phyloP scores from a whole-genome alignment of 2,797 vertebrate species.

The Chromobotia macracanthus region DNA sequence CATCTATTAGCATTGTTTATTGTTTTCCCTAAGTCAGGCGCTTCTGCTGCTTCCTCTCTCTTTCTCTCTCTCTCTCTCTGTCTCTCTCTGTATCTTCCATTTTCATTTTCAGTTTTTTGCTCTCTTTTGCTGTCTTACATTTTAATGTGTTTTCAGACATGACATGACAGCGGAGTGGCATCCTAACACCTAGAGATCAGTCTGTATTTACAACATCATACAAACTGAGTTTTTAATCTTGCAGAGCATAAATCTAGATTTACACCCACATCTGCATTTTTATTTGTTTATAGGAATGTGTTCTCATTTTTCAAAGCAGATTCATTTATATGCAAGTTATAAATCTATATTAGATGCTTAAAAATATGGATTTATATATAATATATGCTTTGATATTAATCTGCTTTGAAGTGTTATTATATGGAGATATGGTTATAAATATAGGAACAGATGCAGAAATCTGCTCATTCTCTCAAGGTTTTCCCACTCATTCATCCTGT shows the following conservation, averaged over 20 bases:
- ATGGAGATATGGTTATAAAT: too few relatives aligned
- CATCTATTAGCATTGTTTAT: constrained; percentile 20
- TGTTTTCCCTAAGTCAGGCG: background rate
- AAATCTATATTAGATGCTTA: background rate
- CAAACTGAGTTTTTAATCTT: constrained; percentile 1
- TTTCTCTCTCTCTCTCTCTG: background rate
- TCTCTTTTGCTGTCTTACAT: background rate
- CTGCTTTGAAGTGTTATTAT: background rate
- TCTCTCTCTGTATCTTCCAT: background rate
- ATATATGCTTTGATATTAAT: background rate
- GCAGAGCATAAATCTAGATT: constrained; percentile 16
- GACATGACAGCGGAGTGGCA: constrained; percentile 3
- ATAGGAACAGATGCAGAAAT: background rate
- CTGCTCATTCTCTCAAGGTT: background rate
- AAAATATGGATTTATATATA: background rate
- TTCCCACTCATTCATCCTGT: constrained; percentile 14
- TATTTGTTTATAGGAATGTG: background rate
- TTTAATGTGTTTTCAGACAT: constrained; percentile 6
- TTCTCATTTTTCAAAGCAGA: background rate
- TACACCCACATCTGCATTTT: background rate
- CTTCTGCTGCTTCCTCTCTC: background rate
- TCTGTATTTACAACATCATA: background rate
- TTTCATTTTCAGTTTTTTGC: background rate
- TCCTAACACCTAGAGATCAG: constrained; percentile 14
- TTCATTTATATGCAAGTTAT: background rate